These are phyloP conservation scores for Telmatochromis sp. DNA, from an alignment of 2,113 vertebrate species.

Conservation along the genomic window DNA sequence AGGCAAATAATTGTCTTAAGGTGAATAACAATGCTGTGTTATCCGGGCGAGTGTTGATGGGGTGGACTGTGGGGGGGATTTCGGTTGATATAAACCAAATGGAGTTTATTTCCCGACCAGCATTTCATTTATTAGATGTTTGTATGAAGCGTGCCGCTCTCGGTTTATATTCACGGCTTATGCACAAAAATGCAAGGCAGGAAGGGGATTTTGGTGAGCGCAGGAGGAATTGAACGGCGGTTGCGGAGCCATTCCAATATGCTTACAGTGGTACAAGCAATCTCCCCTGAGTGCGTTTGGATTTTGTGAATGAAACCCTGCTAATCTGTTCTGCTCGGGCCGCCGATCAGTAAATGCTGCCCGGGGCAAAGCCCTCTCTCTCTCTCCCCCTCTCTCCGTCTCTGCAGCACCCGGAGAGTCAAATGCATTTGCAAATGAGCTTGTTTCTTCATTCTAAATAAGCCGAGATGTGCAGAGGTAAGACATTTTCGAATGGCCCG, in stretches of 20 bases:
- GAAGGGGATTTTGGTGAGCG: conserved; percentile 15
- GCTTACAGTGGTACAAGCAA: conserved; percentile 6
- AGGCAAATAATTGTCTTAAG: conserved; percentile 58
- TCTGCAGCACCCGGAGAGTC: neutral
- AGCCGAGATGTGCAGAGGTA: conserved; percentile 18
- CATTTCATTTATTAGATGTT: conserved; percentile 54
- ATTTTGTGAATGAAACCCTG: conserved; percentile 56
- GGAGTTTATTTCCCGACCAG: conserved; percentile 20
- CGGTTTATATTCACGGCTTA: conserved; percentile 45
- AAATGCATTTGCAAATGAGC: conserved; percentile 41
- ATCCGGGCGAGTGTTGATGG: neutral
- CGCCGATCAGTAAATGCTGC: conserved; percentile 45
- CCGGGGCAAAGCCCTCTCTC: conserved; percentile 30
- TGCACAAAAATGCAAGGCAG: neutral
- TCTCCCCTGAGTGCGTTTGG: conserved; percentile 13
- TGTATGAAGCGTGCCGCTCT: conserved; percentile 19
- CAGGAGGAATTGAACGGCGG: conserved; percentile 5
- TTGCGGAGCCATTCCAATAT: neutral
- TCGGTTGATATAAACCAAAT: conserved; percentile 22
- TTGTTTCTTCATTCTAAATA: conserved; percentile 12
- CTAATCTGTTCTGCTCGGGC: conserved; percentile 42
- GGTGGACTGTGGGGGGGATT: neutral
- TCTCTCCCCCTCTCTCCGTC: neutral
- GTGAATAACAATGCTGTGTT: conserved; percentile 45
- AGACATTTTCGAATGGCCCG: neutral